phyloP scores from a whole-genome alignment of 2,113 vertebrate genomes.

The Saguinus imperator region DNA sequence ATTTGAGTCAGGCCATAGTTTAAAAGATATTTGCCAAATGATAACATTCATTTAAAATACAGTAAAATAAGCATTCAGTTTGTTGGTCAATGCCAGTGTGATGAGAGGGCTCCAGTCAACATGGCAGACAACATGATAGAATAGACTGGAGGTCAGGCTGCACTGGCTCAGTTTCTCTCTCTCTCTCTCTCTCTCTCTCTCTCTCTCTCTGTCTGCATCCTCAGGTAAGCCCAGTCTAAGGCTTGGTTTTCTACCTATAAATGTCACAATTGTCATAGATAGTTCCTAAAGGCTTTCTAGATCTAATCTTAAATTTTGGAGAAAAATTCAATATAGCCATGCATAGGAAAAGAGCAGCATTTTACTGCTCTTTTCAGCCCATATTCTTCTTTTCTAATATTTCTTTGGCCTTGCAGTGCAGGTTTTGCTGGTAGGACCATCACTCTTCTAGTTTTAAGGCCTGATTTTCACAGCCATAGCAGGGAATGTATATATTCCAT shows the following conservation, averaged over 20 bases:
- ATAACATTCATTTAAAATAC: not conserved
- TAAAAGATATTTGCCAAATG: not conserved
- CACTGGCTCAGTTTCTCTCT: too few relatives aligned
- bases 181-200: too few relatives aligned
- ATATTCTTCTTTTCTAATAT: constrained; percentile 19
- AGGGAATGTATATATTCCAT: not conserved
- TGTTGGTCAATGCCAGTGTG: not conserved
- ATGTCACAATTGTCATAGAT: not conserved
- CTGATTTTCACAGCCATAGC: not conserved
- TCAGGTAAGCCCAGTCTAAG: not conserved
- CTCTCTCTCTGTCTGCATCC: too few relatives aligned
- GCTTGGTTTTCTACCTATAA: not conserved
- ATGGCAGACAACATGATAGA: accelerated
- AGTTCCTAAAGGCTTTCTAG: not conserved
- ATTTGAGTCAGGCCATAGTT: not conserved
- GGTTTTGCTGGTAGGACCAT: constrained; percentile 18
- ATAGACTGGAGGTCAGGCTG: not conserved
- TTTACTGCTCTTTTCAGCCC: not conserved
- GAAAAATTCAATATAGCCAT: constrained; percentile 14
- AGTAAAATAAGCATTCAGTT: not conserved
- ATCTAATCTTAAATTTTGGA: not conserved
- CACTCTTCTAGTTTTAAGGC: constrained; percentile 39
- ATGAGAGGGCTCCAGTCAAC: not conserved
- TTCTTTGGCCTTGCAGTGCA: constrained; percentile 10
- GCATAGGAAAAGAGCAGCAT: not conserved